These are phyloP conservation scores for Malthinus seriepunctatus DNA, from an alignment of 2,888 invertebrate species.

Conservation along the genomic window DNA sequence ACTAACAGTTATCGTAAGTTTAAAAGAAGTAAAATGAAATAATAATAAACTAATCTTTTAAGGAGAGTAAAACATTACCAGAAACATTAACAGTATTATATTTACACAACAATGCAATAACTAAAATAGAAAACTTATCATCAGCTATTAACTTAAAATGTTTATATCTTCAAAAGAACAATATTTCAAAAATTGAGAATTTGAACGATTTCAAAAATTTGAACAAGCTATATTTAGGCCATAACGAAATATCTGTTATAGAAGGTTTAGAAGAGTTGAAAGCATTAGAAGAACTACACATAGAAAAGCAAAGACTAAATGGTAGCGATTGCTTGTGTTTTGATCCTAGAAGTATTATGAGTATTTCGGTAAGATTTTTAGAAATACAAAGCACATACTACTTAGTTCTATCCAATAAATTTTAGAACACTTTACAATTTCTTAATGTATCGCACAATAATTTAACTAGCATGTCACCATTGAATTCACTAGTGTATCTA, in stretches of 20 bases:
- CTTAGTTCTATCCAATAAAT: constrained; percentile 25
- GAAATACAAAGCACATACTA: neutral
- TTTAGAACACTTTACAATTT: constrained; percentile 61
- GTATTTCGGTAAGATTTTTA: constrained; percentile 59
- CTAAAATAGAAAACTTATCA: constrained; percentile 61
- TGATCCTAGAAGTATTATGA: constrained; percentile 64
- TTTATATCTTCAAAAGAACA: constrained; percentile 81
- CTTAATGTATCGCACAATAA: constrained; percentile 69
- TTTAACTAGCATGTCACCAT: constrained; percentile 59
- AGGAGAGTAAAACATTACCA: constrained; percentile 50
- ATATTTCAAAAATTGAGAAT: constrained; percentile 74
- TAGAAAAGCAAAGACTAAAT: constrained; percentile 67
- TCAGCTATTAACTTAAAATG: constrained; percentile 60
- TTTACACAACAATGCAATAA: constrained; percentile 66
- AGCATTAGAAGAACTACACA: constrained; percentile 67
- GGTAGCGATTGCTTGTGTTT: constrained; percentile 65
- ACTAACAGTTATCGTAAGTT: constrained; percentile 19
- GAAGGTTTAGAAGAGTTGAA: constrained; percentile 67
- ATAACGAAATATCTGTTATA: constrained; percentile 69
- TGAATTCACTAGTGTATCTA: constrained; percentile 59
- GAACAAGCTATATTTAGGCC: constrained; percentile 75
- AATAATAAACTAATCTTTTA: constrained; percentile 19
- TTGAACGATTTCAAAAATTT: constrained; percentile 67
- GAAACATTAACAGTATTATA: constrained; percentile 64
- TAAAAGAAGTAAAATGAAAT: neutral